phyloP scores from a whole-genome alignment of 2,113 vertebrate species.

The Holacanthus passer region DNA sequence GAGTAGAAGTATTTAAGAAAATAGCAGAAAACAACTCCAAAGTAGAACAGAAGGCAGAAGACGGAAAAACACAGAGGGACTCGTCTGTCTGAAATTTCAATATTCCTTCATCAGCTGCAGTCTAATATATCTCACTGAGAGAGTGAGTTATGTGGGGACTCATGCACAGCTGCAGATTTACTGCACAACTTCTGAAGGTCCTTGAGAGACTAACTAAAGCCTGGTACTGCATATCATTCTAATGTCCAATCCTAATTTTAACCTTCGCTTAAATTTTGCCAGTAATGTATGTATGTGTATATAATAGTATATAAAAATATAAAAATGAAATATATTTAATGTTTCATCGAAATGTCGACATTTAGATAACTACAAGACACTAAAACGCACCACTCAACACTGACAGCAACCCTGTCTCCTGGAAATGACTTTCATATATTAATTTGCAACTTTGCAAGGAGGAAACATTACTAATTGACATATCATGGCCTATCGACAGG shows the following conservation, averaged over 20 bases:
- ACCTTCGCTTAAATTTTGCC: not conserved
- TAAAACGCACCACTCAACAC: not conserved
- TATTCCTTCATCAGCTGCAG: constrained; percentile 21
- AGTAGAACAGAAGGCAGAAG: not conserved
- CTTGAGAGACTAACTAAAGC: constrained; percentile 10
- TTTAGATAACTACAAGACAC: not conserved
- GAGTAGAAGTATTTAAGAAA: not conserved
- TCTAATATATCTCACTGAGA: not conserved
- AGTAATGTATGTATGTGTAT: not conserved
- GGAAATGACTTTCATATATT: not conserved
- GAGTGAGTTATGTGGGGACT: constrained; percentile 5
- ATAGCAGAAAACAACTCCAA: not conserved
- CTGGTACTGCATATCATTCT: not conserved
- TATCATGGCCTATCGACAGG: too few relatives aligned
- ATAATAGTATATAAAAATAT: not conserved
- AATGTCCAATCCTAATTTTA: not conserved
- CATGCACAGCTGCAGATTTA: constrained; percentile 22
- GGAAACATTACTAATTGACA: not conserved
- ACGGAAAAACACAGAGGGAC: not conserved
- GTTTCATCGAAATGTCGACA: not conserved
- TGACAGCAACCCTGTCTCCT: not conserved
- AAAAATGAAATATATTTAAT: not conserved
- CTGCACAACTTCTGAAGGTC: constrained; percentile 2
- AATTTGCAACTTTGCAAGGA: not conserved
- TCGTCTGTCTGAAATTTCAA: constrained; percentile 2